phyloP scores from a whole-genome alignment of 1,140 invertebrate genomes.

The Panonychus citri region DNA sequence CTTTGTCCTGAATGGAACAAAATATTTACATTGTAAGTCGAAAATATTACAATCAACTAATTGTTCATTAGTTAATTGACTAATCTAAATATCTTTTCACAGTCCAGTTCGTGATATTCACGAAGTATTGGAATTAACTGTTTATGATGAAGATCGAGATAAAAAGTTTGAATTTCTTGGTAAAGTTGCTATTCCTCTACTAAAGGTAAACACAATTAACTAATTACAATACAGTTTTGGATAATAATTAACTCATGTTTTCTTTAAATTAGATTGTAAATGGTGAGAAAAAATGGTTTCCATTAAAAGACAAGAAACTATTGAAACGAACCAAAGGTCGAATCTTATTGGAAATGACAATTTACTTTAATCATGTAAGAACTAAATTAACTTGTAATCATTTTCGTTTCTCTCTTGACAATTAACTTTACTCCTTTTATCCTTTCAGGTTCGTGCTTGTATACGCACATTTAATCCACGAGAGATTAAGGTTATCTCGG shows the following conservation, averaged over 20 bases:
- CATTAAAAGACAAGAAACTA: slow-evolving; percentile 87
- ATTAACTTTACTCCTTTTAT: background rate
- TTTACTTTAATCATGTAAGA: slow-evolving; percentile 72
- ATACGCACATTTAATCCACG: slow-evolving; percentile 79
- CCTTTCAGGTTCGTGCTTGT: slow-evolving; percentile 45
- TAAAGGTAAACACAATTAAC: slow-evolving; percentile 23
- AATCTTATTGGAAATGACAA: slow-evolving; percentile 70
- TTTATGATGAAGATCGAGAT: slow-evolving; percentile 93
- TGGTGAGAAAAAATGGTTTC: slow-evolving; percentile 82
- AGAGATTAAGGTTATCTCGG: slow-evolving; percentile 82
- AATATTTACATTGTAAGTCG: slow-evolving; percentile 84
- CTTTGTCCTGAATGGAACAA: slow-evolving; percentile 91
- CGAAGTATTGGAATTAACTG: slow-evolving; percentile 80
- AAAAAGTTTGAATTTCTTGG: slow-evolving; percentile 95
- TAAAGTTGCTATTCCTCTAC: slow-evolving; percentile 66
- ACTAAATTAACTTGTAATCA: background rate
- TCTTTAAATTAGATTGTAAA: slow-evolving; percentile 68
- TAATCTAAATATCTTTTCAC: slow-evolving; percentile 16
- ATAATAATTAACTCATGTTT: no score
- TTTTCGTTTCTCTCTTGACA: background rate
- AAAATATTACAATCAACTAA: background rate
- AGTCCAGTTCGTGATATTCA: slow-evolving; percentile 94
- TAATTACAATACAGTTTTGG: no score
- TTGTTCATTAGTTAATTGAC: background rate
- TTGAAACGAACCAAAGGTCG: slow-evolving; percentile 68